These are phyloP conservation scores for Erpobdella octoculata DNA, from an alignment of 2,888 invertebrate genomes.

Conservation along the genomic window DNA sequence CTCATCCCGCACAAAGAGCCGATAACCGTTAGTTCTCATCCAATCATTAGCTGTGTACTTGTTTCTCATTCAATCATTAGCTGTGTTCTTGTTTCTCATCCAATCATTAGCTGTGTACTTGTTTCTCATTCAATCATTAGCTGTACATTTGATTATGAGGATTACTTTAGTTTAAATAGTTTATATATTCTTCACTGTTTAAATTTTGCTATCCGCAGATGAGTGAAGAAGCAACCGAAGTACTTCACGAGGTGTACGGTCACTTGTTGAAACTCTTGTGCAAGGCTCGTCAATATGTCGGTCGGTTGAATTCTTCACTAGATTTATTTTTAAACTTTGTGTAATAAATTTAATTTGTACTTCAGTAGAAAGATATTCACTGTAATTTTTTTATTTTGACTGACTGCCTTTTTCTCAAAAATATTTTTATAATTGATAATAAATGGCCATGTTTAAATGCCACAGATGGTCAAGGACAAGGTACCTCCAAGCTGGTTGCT, in stretches of 20 bases:
- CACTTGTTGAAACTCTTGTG: conserved; percentile 60
- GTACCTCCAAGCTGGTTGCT: conserved; percentile 81
- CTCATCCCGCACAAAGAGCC: conserved; percentile 55
- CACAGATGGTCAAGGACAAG: conserved; percentile 60
- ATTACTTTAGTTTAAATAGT: background rate
- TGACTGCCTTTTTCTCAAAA: background rate
- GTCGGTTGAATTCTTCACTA: no score
- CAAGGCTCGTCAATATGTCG: conserved; percentile 69
- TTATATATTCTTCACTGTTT: background rate
- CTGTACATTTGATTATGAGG: background rate
- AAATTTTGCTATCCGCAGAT: conserved; percentile 44
- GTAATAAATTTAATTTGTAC: no score
- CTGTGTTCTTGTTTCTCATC: background rate
- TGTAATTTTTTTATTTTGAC: no score
- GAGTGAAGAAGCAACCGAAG: conserved; percentile 59
- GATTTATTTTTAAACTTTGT: no score
- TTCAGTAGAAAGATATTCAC: no score
- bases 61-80: background rate
- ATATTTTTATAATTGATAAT: background rate
- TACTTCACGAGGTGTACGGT: conserved; percentile 59
- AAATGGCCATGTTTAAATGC: conserved; percentile 16
- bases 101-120: background rate
- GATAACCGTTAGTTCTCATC: conserved; percentile 41
- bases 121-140: background rate
- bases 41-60: background rate